Evolutionary conservation across 2,888 invertebrate genomes (phyloP).

Genomic region (Allophyes oxyacanthae): DNA sequence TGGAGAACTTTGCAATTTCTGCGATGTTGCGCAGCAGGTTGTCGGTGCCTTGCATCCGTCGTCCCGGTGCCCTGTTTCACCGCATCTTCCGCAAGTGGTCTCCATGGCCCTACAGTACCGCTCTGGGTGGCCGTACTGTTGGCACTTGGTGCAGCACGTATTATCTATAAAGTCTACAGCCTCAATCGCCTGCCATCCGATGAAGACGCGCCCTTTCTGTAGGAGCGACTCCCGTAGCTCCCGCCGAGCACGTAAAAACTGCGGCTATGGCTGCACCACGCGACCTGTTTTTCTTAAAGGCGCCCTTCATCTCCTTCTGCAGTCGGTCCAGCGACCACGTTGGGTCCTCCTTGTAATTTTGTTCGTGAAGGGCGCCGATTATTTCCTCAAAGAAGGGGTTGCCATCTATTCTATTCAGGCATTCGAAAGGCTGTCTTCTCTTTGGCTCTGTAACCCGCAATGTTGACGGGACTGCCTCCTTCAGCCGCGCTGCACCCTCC

Average conservation of each 20-base stretch:
- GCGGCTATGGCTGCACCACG: accelerated
- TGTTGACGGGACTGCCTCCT: neutral
- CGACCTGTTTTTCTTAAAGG: slow-evolving; percentile 12
- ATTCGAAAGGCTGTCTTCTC: neutral
- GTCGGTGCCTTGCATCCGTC: too few relatives aligned
- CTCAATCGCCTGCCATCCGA: slow-evolving; percentile 40
- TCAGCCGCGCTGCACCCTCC: neutral
- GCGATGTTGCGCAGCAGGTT: too few relatives aligned
- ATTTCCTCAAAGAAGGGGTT: neutral
- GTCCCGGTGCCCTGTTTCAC: neutral
- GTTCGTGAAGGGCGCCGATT: neutral
- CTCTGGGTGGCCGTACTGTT: slow-evolving; percentile 23
- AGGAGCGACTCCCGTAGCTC: slow-evolving; percentile 9
- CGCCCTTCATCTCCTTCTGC: slow-evolving; percentile 7
- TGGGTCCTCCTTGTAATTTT: neutral
- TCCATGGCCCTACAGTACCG: neutral
- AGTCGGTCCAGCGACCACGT: neutral
- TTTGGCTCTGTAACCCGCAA: neutral
- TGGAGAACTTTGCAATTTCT: too few relatives aligned
- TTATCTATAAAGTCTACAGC: slow-evolving; percentile 23
- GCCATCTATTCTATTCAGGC: neutral
- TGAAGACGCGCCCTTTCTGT: neutral
- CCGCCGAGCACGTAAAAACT: neutral
- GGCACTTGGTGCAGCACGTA: slow-evolving; percentile 59
- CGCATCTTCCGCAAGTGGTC: neutral